Base-by-base conservation (phyloP, 2,888 invertebrate genomes). In the Platynereis dumerilii region DNA sequence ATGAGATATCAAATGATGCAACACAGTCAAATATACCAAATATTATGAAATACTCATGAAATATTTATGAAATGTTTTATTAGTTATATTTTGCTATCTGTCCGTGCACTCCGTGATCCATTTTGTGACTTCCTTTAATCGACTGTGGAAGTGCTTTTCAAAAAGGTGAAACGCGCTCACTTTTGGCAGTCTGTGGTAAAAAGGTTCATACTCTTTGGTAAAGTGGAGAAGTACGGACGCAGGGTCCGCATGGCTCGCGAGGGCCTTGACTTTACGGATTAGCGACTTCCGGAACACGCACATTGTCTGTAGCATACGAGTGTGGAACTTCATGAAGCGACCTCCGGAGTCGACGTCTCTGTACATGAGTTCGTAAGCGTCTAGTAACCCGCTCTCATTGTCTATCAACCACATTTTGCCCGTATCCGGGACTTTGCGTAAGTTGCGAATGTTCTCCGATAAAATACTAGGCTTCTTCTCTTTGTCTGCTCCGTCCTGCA, bases 311-410 rank as follows among this genome's bases (percentile, higher is more conserved):
- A 84, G 74, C 78, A 81, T 80, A 58, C 75, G 72, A 28, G 69
- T 60, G 65, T 83, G 83, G 66, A 81, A 82, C 39, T 66, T 64
- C 1, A 74, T 60, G 68, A 84, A 83, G 26, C 76, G 67, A 34
- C 71, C 58, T 2, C 68, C 68, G 22, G 53, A 61, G 15, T 45
- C 52, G 1, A 56, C 58, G 34, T 45, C 60, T 15, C 59, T 44
- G 58, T 82, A 81, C 34, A 84, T 68, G 1, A 84, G 71, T 17
- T 79, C 78, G 64, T 84, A 85, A 7, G 80, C 80, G 69, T 84
- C 84, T 24, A 84, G 62, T 2, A 85, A 72, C 1, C 84, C 85
- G 60, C 83, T 82, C 66, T 85, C 85, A 65, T 85, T 85, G 76
- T 85, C 85, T 15, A 85, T 80, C 3, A 84, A 73, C 84, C 84